Percentiles rank a stretch among this genome's conserved stretches.
phyloP scores from a whole-genome alignment of 2,113 vertebrate genomes.

The Crotalus horridus region DNA sequence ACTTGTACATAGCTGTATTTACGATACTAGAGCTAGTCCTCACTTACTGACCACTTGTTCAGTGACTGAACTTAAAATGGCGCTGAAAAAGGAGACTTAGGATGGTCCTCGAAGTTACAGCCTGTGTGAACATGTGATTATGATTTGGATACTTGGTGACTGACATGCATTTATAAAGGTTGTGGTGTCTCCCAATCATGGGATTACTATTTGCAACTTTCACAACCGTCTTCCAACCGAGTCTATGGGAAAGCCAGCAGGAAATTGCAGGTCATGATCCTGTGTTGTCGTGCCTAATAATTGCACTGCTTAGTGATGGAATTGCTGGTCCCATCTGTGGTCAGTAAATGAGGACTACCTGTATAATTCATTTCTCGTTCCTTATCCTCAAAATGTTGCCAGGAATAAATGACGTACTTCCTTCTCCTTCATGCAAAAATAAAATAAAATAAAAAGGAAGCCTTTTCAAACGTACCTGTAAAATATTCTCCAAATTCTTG shows the following conservation, averaged over 20 bases:
- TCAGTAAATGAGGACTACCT: neutral
- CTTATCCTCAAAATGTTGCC: neutral
- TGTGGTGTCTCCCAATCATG: neutral
- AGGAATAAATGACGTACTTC: neutral
- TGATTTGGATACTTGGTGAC: too few species aligned
- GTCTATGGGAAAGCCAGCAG: neutral
- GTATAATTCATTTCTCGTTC: neutral
- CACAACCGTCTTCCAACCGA: too few species aligned
- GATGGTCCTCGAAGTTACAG: neutral
- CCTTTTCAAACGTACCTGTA: conserved; percentile 81
- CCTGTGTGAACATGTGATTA: too few species aligned
- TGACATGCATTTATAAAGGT: too few species aligned
- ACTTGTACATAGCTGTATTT: neutral
- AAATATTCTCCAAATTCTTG: conserved; percentile 99
- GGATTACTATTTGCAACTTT: too few species aligned
- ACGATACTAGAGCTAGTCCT: neutral
- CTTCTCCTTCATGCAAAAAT: neutral
- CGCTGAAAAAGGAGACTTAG: neutral
- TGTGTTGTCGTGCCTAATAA: too few species aligned
- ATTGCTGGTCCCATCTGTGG: neutral
- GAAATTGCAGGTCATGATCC: neutral
- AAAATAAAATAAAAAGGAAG: neutral
- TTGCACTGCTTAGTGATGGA: neutral
- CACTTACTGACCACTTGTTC: neutral
- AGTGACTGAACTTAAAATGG: neutral